These are phyloP conservation scores for Chaetorhynchus papuensis DNA, from an alignment of 2,113 vertebrate species.

Conservation along the genomic window DNA sequence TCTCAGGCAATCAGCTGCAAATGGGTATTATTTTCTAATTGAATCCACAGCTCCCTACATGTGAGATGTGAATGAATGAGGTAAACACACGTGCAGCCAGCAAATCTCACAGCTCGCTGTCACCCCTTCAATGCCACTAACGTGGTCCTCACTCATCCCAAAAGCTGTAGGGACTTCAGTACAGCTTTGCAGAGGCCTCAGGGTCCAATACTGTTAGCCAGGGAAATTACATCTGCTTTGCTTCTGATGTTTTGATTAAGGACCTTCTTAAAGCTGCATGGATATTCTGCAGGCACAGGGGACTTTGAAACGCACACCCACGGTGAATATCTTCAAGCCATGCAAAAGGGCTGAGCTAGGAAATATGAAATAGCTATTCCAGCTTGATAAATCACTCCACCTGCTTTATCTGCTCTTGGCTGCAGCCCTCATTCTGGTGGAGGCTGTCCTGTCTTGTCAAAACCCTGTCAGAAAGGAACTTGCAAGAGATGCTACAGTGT, in stretches of 20 bases:
- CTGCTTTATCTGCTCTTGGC: not conserved
- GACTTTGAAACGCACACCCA: not conserved
- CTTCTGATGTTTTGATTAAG: not conserved
- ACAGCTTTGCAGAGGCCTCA: not conserved
- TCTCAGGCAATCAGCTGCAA: constrained; percentile 57
- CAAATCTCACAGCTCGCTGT: not conserved
- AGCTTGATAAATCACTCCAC: not conserved
- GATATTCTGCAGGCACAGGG: not conserved
- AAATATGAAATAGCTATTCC: not conserved
- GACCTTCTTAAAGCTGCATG: not conserved
- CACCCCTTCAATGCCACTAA: not conserved
- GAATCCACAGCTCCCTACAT: constrained; percentile 44
- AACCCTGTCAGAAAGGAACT: not conserved
- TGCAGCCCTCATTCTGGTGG: not conserved
- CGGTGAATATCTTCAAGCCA: not conserved
- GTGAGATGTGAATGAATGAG: constrained; percentile 42
- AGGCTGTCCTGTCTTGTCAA: not conserved
- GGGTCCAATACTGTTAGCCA: not conserved
- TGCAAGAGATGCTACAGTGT: not conserved
- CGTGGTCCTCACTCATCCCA: not conserved
- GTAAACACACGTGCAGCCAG: constrained; percentile 49
- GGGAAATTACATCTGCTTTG: not conserved
- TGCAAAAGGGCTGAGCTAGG: not conserved
- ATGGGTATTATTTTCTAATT: constrained; percentile 58
- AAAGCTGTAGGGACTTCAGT: not conserved